Conservation (phyloP, 1,140 invertebrate genomes). For the Drosophila elegans region DNA sequence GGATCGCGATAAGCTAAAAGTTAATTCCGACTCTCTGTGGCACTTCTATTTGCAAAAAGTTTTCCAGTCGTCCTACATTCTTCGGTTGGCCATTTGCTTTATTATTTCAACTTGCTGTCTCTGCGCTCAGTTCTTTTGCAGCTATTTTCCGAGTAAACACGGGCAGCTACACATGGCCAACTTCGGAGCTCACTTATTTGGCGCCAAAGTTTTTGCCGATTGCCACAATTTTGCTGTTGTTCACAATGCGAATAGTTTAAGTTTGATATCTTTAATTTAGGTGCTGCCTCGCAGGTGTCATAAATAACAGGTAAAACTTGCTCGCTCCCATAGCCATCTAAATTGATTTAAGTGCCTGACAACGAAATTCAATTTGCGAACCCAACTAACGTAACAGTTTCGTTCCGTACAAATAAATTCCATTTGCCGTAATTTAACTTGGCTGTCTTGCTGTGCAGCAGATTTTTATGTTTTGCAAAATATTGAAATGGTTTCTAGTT, state of each 20-base stretch:
- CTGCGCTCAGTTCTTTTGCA: conserved; percentile 23
- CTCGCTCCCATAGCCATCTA: conserved; percentile 22
- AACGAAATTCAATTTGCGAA: conserved; percentile 65
- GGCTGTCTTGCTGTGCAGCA: conserved; percentile 28
- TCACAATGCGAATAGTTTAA: conserved; percentile 41
- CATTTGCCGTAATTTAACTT: conserved; percentile 59
- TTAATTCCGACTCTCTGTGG: conserved; percentile 18
- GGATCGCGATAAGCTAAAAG: conserved; percentile 50
- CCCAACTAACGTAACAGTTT: conserved; percentile 29
- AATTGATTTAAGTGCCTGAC: conserved; percentile 63
- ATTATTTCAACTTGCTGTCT: conserved; percentile 57
- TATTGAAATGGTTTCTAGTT: conserved; percentile 74
- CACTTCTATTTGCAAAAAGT: conserved; percentile 46
- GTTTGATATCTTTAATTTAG: conserved; percentile 71
- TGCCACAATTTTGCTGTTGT: conserved; percentile 51
- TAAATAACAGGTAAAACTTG: conserved; percentile 51
- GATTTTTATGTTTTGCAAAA: conserved; percentile 70
- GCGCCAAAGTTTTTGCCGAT: conserved; percentile 69
- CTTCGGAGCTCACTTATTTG: conserved; percentile 60
- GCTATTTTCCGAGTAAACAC: conserved; percentile 68
- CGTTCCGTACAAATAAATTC: conserved; percentile 61
- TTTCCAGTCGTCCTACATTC: conserved; percentile 1
- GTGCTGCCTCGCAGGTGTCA: conserved; percentile 29
- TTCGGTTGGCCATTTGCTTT: conserved; percentile 51
- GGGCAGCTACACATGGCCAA: conserved; percentile 43